These are phyloP conservation scores for Neostethus bicornis DNA, from an alignment of 2,797 vertebrate species.

Conservation along the genomic window DNA sequence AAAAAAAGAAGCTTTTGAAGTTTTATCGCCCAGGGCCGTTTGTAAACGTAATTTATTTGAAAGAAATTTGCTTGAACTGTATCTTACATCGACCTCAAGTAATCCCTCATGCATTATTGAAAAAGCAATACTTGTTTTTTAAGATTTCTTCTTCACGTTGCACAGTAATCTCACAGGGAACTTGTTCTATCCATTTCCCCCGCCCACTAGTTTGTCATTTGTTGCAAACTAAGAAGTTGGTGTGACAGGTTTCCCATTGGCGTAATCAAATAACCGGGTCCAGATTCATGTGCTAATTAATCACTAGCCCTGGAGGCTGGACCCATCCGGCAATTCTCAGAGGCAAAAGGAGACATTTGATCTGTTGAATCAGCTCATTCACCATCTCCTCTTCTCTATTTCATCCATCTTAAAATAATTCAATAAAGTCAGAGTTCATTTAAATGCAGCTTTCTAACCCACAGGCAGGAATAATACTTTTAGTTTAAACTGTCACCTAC, in stretches of 20 bases:
- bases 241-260: conserved; percentile 60
- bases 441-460: conserved; percentile 27
- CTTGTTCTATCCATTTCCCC: conserved; percentile 6
- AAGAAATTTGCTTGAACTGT: conserved; percentile 67
- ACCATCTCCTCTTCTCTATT: conserved; percentile 38
- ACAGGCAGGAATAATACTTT: conserved; percentile 21
- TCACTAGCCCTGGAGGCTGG: conserved; percentile 69
- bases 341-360: conserved; percentile 65
- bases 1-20: conserved; percentile 49
- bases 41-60: conserved; percentile 68
- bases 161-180: conserved; percentile 9
- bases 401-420: conserved; percentile 64
- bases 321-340: conserved; percentile 42
- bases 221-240: conserved; percentile 52
- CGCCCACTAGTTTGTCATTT: conserved; percentile 35
- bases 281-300: conserved; percentile 77
- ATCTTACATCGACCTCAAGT: conserved; percentile 68
- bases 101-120: conserved; percentile 70
- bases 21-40: conserved; percentile 50
- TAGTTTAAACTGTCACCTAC: conserved; percentile 19
- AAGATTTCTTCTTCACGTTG: background rate
- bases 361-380: conserved; percentile 69
- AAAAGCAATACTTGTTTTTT: conserved; percentile 17
- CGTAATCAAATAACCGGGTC: conserved; percentile 74
- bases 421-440: conserved; percentile 60